These are phyloP conservation scores for Leptopilina syphax DNA, from an alignment of 2,888 invertebrate species.

Conservation along the genomic window DNA sequence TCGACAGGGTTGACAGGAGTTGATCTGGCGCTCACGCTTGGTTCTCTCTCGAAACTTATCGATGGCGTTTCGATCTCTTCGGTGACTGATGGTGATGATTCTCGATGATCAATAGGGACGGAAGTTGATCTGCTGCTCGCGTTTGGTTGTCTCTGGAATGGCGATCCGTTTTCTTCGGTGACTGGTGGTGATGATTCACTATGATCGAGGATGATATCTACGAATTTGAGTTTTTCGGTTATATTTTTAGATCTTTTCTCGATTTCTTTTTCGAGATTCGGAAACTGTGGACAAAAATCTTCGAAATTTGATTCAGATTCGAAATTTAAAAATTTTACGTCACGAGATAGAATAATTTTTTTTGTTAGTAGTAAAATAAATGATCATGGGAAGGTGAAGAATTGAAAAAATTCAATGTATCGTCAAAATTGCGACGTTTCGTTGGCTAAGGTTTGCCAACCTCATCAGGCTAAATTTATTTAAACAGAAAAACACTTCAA, in stretches of 20 bases:
- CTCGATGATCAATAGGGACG: too few relatives aligned
- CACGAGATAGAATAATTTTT: constrained; percentile 33
- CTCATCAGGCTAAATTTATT: too few relatives aligned
- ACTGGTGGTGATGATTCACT: neutral
- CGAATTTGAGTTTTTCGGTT: neutral
- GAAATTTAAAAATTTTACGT: constrained; percentile 37
- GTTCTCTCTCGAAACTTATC: neutral
- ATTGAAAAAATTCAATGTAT: too few relatives aligned
- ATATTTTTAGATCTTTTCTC: neutral
- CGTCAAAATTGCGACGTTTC: too few relatives aligned
- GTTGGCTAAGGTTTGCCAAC: too few relatives aligned
- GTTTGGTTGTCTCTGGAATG: neutral
- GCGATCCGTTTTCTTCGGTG: neutral
- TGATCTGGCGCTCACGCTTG: too few relatives aligned
- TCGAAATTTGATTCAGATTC: neutral
- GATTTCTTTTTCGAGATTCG: neutral
- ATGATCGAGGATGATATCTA: neutral
- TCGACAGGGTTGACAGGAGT: too few relatives aligned
- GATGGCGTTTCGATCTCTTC: neutral
- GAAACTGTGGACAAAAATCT: neutral
- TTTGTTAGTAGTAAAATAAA: too few relatives aligned
- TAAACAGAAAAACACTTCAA: too few relatives aligned
- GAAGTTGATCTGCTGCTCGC: too few relatives aligned
- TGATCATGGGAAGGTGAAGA: too few relatives aligned
- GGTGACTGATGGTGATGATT: too few relatives aligned